Evolutionary conservation across 2,113 vertebrate species (phyloP), one percentile per base, ranked within the genome.

Genomic region (Edolisoma coerulescens): DNA sequence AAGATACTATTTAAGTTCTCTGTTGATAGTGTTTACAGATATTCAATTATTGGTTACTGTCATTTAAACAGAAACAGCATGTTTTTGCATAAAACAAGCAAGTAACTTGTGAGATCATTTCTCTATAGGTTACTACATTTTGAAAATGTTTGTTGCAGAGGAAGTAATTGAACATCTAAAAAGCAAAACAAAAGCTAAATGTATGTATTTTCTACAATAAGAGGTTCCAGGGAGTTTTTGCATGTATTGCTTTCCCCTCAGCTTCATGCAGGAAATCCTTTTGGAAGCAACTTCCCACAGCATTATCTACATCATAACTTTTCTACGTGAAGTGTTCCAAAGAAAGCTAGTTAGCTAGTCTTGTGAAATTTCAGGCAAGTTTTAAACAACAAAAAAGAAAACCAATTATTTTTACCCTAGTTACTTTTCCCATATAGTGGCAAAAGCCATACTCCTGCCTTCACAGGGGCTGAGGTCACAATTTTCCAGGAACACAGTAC

Each of bases 21-120:
- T 94, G 92, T 57, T 96, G 94, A 94, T 94, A 80, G 83, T 60
- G 89, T 96, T 97, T 91, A 96, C 96, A 96, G 63, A 78, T 70
- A 89, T 14, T 53, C 78, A 96, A 95, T 95, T 97, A 92, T 80
- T 94, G 37, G 13, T 57, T 53, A 86, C 88, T 84, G 59, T 87
- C 84, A 96, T 82, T 97, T 91, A 94, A 96, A 89, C 30, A 91
- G 69, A 93, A 79, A 82, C 50, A 78, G 70, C 67, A 54, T 52
- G 37, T 27, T 95, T 92, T 54, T 64, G 39, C 67, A 87, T 70
- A 92, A 92, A 92, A 77, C 10, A 68, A 69, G n/a, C 23, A 79
- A 75, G 32, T 37, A 61, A 73, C 64, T 74, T 57, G 27, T 1
- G 6, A 74, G 61, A 69, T 53, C 16, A 53, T 68, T 79, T 63